A percentile compares a stretch with the other conserved stretches of the same genome.
phyloP scores from a whole-genome alignment of 1,140 invertebrate genomes.

The Panagrolaimus sp. region DNA sequence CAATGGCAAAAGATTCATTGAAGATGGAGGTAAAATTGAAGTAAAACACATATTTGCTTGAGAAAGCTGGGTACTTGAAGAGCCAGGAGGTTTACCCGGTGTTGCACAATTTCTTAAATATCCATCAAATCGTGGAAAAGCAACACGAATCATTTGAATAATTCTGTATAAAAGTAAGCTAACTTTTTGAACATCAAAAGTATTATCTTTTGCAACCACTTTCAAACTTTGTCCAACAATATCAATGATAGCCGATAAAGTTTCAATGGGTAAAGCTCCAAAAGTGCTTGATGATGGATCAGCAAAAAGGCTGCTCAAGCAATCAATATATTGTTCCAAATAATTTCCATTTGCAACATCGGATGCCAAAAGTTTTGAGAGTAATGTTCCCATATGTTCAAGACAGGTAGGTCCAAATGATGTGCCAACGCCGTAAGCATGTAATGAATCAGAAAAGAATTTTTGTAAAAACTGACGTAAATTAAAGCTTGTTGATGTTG shows the following conservation, averaged over 20 bases:
- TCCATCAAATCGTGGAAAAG: background rate
- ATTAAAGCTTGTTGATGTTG: background rate
- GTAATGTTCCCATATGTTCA: background rate
- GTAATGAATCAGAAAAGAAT: background rate
- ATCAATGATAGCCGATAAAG: background rate
- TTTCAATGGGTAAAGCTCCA: background rate
- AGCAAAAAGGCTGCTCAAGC: background rate
- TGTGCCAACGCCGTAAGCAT: background rate
- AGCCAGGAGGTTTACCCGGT: no score
- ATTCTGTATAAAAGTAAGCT: background rate
- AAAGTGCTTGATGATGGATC: background rate
- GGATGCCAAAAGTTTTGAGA: background rate
- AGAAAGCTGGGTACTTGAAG: no score
- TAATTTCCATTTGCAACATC: background rate
- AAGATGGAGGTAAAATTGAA: no score
- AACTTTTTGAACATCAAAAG: constrained; percentile 6
- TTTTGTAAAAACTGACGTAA: background rate
- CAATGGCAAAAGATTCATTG: no score
- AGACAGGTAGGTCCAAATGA: background rate
- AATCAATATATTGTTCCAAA: background rate
- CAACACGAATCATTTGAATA: background rate
- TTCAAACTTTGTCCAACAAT: constrained; percentile 1
- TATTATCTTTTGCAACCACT: background rate
- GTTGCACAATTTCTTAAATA: no score
- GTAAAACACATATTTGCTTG: no score